phyloP scores from a whole-genome alignment of 64 coral and sea anemone genomes.

The Montipora capricornis region DNA sequence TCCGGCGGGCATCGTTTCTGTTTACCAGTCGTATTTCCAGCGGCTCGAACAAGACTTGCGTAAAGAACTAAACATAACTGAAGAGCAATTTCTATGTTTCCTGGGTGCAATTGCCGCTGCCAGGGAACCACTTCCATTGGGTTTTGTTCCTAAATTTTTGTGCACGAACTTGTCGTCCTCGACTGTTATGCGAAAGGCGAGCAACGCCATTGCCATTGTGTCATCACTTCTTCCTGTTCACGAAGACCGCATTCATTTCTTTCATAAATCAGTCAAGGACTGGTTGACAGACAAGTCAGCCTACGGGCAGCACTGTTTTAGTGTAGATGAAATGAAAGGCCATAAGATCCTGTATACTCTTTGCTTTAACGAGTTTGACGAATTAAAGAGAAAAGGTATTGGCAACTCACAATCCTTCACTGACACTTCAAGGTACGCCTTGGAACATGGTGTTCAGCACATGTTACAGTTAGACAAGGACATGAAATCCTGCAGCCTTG shows the following conservation, averaged over 20 bases:
- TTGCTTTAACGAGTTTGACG: constrained; percentile 2
- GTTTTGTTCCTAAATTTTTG: constrained; percentile 7
- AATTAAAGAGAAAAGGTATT: not conserved
- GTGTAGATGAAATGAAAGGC: not conserved
- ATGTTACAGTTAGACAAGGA: not conserved
- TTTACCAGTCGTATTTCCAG: not conserved
- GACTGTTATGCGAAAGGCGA: not conserved
- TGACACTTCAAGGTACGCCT: constrained; percentile 4
- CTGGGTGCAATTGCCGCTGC: not conserved
- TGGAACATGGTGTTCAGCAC: not conserved
- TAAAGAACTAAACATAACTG: not conserved
- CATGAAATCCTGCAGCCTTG: not conserved
- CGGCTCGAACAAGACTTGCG: not conserved
- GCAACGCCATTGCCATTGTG: not conserved
- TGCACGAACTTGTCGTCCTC: not conserved
- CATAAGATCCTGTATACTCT: constrained; percentile 3
- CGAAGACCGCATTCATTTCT: constrained; percentile 7
- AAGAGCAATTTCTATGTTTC: not conserved
- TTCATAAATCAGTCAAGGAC: constrained; percentile 35
- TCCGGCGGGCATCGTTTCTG: not conserved
- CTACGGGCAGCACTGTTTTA: not conserved
- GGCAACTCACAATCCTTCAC: not conserved
- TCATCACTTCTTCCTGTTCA: not conserved
- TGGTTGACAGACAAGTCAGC: not conserved
- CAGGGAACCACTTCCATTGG: not conserved